phyloP scores from a whole-genome alignment of 2,113 vertebrate species.

The Syrmaticus mikado region DNA sequence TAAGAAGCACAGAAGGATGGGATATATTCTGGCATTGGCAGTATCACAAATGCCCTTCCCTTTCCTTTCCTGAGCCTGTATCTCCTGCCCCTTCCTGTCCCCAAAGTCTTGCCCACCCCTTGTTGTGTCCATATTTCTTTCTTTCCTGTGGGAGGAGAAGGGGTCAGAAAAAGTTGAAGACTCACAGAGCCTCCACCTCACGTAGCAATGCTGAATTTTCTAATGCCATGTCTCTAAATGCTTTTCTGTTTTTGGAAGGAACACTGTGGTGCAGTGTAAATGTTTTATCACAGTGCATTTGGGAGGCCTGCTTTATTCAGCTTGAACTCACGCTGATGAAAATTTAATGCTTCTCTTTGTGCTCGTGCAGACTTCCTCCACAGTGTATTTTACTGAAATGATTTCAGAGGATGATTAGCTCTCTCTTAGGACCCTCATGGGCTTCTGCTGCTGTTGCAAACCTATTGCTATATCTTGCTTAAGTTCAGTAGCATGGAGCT shows the following conservation, averaged over 20 bases:
- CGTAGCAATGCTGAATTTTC: neutral
- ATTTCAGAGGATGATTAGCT: neutral
- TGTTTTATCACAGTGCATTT: conserved; percentile 29
- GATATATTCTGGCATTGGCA: conserved; percentile 8
- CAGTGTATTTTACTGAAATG: conserved; percentile 17
- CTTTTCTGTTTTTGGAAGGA: neutral
- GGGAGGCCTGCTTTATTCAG: conserved; percentile 19
- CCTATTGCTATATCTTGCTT: neutral
- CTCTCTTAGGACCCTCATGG: neutral
- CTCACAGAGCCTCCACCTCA: neutral
- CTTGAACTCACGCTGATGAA: conserved; percentile 24
- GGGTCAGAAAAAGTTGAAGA: neutral
- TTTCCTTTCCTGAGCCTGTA: neutral
- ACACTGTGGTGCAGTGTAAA: neutral
- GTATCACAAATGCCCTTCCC: neutral
- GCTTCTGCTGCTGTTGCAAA: neutral
- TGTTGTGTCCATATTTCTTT: neutral
- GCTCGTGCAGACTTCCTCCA: neutral
- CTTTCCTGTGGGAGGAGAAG: neutral
- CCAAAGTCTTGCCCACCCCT: neutral
- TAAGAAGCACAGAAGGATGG: neutral
- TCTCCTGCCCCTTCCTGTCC: neutral
- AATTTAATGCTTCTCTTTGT: conserved; percentile 14
- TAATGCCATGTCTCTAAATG: neutral
- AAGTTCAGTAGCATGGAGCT: neutral